Percentiles rank a stretch among this genome's conserved stretches.
Conservation (phyloP, 2,797 vertebrate genomes). For the Gymnoscopelus braueri region DNA sequence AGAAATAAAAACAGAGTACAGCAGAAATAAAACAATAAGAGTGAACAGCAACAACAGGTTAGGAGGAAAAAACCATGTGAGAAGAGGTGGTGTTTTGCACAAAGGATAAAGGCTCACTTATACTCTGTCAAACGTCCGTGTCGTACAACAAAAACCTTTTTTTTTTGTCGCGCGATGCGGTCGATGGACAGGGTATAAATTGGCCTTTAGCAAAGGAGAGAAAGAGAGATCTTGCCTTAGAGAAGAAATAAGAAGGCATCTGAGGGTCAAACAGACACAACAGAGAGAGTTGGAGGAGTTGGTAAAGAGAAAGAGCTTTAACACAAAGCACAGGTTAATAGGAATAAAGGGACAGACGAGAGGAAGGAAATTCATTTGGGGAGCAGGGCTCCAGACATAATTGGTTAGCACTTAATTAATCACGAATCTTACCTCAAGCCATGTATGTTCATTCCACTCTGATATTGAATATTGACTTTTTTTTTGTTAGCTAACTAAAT, state of each 20-base stretch:
- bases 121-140: no score
- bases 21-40: constrained; percentile 30
- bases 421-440: constrained; percentile 68
- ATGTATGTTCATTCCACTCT: constrained; percentile 64
- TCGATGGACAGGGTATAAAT: no score
- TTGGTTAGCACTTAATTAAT: constrained; percentile 64
- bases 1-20: constrained; percentile 17
- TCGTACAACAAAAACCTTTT: no score
- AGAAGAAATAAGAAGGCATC: constrained; percentile 87
- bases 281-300: constrained; percentile 76
- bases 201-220: constrained; percentile 68
- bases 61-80: constrained; percentile 60
- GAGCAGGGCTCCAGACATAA: constrained; percentile 63
- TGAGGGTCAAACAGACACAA: constrained; percentile 83
- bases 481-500: constrained; percentile 65
- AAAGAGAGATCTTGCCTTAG: constrained; percentile 83
- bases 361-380: constrained; percentile 64
- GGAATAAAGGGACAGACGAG: constrained; percentile 68
- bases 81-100: constrained; percentile 66
- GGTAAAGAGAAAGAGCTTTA: constrained; percentile 68
- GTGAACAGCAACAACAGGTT: constrained; percentile 38
- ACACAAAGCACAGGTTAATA: constrained; percentile 76
- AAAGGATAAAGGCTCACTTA: constrained; percentile 40
- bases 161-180: no score
- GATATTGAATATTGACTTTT: constrained; percentile 59